These are phyloP conservation scores for Mnemiopsis leidyi DNA, from an alignment of 37 sponge, comb jelly and placozoan genomes.

Conservation along the genomic window DNA sequence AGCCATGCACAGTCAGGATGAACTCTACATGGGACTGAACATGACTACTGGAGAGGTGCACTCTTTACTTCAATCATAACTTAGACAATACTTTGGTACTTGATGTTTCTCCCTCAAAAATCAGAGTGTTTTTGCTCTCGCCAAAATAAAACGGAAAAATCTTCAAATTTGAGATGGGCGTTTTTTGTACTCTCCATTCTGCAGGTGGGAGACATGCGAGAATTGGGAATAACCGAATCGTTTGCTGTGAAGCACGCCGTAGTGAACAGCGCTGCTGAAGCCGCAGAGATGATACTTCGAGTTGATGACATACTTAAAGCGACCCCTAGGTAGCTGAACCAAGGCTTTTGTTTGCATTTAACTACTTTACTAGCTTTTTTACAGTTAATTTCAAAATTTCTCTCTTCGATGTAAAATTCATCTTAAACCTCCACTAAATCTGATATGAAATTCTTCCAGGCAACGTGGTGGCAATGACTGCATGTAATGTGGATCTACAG, in stretches of 20 bases:
- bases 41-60: conserved; percentile 46
- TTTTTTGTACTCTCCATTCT: too few species aligned
- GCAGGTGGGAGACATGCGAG: conserved; percentile 83
- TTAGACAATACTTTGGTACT: too few species aligned
- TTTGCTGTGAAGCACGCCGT: conserved; percentile 91
- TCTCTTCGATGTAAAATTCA: too few species aligned
- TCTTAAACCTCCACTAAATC: too few species aligned
- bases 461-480: not conserved
- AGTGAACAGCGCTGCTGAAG: conserved; percentile 88
- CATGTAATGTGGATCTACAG: not conserved
- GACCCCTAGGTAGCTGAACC: conserved; percentile 77
- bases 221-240: conserved; percentile 90
- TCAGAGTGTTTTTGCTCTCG: too few species aligned
- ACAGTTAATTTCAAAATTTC: too few species aligned
- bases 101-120: too few species aligned
- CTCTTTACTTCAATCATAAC: too few species aligned
- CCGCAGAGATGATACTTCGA: conserved; percentile 96
- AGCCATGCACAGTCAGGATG: conserved; percentile 84
- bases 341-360: too few species aligned
- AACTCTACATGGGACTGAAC: conserved; percentile 75
- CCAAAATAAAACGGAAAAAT: too few species aligned
- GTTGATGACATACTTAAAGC: conserved; percentile 92
- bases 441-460: not conserved
- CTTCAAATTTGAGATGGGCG: too few species aligned
- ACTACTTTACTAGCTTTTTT: too few species aligned